A percentile compares a stretch with the other conserved stretches of the same genome.
Evolutionary conservation across 1,140 invertebrate species (phyloP).

Genomic region (Drosophila subobscura): DNA sequence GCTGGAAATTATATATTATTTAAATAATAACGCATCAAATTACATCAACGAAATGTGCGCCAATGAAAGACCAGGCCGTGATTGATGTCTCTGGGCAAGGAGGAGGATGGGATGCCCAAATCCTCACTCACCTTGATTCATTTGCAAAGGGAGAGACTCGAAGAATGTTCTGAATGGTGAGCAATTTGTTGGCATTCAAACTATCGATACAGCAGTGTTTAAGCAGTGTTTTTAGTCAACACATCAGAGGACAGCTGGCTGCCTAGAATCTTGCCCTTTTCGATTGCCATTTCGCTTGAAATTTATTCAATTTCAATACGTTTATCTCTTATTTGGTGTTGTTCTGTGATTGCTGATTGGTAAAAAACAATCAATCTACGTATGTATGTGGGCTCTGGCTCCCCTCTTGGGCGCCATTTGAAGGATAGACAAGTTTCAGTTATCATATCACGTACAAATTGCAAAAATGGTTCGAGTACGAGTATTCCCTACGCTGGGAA

Average conservation of each 20-base stretch:
- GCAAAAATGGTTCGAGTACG: constrained; percentile 51
- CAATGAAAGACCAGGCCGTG: constrained; percentile 50
- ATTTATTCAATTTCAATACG: constrained; percentile 39
- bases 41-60: constrained; percentile 46
- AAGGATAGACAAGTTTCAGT: constrained; percentile 36
- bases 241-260: too few relatives aligned
- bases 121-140: constrained; percentile 14
- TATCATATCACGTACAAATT: constrained; percentile 64
- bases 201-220: too few relatives aligned
- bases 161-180: neutral
- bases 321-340: constrained; percentile 16
- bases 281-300: constrained; percentile 2
- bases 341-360: constrained; percentile 14
- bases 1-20: constrained; percentile 76
- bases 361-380: constrained; percentile 37
- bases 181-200: neutral
- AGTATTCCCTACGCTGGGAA: constrained; percentile 19
- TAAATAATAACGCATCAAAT: constrained; percentile 78
- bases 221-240: too few relatives aligned
- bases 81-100: neutral
- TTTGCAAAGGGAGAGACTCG: constrained; percentile 22
- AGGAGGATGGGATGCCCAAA: constrained; percentile 1
- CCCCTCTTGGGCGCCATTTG: constrained; percentile 17
- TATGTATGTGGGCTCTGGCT: constrained; percentile 25
- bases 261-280: neutral